phyloP scores from a whole-genome alignment of 2,888 invertebrate species.

The Lottia scabra region DNA sequence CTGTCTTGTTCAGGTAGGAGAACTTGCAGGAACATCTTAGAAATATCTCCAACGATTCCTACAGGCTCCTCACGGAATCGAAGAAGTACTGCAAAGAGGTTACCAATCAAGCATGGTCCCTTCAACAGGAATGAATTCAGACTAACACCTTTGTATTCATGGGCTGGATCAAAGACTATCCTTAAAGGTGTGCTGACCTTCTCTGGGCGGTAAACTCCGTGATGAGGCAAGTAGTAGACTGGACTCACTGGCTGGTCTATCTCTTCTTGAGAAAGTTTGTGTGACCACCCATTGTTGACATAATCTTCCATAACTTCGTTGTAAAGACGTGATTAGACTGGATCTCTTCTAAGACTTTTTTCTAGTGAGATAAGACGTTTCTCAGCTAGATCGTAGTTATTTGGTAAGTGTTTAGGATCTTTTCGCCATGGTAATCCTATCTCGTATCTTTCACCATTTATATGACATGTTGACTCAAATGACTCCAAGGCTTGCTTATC shows the following conservation, averaged over 20 bases:
- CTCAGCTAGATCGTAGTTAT: not conserved
- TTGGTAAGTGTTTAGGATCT: not conserved
- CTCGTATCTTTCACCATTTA: not conserved
- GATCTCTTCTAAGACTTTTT: not conserved
- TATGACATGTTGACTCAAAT: not conserved
- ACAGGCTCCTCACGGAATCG: conserved; percentile 9
- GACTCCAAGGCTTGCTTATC: not conserved
- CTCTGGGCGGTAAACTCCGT: not conserved
- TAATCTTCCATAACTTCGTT: not conserved
- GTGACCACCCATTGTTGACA: not conserved
- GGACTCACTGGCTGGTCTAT: not conserved
- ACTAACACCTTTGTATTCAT: not conserved
- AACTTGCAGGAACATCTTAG: not conserved
- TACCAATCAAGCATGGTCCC: conserved; percentile 15
- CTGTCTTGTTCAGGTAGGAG: not conserved
- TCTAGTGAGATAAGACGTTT: not conserved
- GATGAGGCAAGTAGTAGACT: not conserved
- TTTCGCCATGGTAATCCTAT: not conserved
- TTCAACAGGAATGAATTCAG: conserved; percentile 19
- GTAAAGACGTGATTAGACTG: not conserved
- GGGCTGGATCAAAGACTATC: conserved; percentile 23
- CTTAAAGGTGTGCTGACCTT: conserved; percentile 17
- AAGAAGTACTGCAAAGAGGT: conserved; percentile 17
- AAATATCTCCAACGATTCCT: not conserved
- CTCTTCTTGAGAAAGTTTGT: not conserved